Evolutionary conservation across 2,888 invertebrate species (phyloP).

Genomic region (Trichogramma dendrolimi): DNA sequence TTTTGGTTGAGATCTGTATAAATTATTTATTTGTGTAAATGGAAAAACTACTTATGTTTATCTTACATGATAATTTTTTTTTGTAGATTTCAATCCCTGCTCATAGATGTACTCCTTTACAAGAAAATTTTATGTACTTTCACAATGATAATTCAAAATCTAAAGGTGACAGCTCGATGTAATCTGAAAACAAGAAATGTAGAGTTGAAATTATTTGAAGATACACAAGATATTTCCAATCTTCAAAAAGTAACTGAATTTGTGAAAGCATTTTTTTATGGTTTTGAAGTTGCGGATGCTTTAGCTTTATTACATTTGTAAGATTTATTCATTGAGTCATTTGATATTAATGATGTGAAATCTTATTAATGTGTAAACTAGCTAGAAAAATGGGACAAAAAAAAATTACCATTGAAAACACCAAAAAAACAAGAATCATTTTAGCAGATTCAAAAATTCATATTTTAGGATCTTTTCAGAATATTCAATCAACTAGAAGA

Average conservation of each 20-base stretch:
- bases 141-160: conserved; percentile 91
- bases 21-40: not conserved
- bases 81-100: conserved; percentile 75
- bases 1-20: not conserved
- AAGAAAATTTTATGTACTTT: conserved; percentile 95
- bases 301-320: conserved; percentile 90
- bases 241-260: conserved; percentile 98
- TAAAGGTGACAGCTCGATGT: conserved; percentile 89
- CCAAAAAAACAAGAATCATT: conserved; percentile 96
- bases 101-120: conserved; percentile 89
- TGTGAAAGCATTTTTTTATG: conserved; percentile 90
- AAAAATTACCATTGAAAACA: conserved; percentile 98
- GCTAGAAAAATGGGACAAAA: conserved; percentile 97
- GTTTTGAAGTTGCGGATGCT: conserved; percentile 97
- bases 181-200: conserved; percentile 88
- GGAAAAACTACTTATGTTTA: not conserved
- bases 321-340: conserved; percentile 94
- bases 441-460: conserved; percentile 95
- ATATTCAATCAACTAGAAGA: conserved; percentile 88
- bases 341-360: conserved; percentile 95
- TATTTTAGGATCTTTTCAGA: conserved; percentile 94
- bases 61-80: not conserved
- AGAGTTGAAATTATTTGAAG: conserved; percentile 69
- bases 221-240: conserved; percentile 81
- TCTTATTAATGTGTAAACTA: conserved; percentile 84